Percentiles rank a stretch among this genome's conserved stretches.
These are phyloP conservation scores for Anser brachyrhynchus DNA, from an alignment of 2,113 vertebrate genomes.

Conservation along the genomic window DNA sequence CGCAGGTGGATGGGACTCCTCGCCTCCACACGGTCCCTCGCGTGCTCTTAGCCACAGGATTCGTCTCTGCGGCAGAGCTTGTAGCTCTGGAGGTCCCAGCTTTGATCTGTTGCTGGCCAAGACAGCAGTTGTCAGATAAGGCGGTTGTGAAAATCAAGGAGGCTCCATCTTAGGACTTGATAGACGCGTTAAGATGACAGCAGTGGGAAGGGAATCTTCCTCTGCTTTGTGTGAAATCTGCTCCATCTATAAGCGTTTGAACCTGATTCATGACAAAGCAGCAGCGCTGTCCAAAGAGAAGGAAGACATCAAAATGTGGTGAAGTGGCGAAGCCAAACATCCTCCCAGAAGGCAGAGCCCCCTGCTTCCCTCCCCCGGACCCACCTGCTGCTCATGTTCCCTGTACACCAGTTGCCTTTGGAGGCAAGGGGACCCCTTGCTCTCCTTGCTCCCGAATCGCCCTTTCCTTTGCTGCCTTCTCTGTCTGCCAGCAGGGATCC, in stretches of 20 bases:
- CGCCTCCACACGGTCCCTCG: background rate
- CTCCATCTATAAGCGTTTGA: background rate
- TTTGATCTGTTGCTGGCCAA: constrained; percentile 3
- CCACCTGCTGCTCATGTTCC: background rate
- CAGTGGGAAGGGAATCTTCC: background rate
- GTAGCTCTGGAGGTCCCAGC: background rate
- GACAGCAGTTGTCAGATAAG: background rate
- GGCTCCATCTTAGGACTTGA: background rate
- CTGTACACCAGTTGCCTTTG: background rate
- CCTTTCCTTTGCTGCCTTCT: background rate
- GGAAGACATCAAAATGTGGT: accelerated
- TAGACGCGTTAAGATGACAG: accelerated
- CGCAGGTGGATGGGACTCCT: background rate
- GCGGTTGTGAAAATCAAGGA: background rate
- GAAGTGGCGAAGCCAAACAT: background rate
- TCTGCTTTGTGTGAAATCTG: background rate
- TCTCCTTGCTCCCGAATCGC: background rate
- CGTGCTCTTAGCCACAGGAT: background rate
- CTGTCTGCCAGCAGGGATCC: background rate
- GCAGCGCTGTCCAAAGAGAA: accelerated
- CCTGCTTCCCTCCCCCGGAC: background rate
- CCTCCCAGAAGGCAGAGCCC: background rate
- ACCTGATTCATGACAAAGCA: accelerated
- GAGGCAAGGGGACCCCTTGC: background rate
- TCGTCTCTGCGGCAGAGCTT: background rate